Conservation (phyloP, 2,888 invertebrate genomes). For the Drosophila fulvimacula region DNA sequence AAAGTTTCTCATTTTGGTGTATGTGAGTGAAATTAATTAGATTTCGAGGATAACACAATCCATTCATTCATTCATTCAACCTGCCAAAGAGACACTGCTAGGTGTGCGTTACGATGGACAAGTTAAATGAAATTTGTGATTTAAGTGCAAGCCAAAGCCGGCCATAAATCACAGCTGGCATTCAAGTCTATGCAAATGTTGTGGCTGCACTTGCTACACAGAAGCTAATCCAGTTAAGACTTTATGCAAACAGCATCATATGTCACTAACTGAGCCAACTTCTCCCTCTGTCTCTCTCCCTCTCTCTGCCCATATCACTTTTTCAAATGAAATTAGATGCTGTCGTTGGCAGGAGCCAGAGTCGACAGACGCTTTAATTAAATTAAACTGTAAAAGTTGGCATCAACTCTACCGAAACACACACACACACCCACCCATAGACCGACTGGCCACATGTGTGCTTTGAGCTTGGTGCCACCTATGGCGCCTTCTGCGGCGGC, state of each 20-base stretch:
- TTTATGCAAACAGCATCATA: constrained; percentile 64
- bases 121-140: constrained; percentile 25
- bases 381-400: constrained; percentile 73
- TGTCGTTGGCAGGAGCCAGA: constrained; percentile 36
- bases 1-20: constrained; percentile 39
- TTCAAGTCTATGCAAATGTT: constrained; percentile 61
- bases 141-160: constrained; percentile 22
- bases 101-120: neutral
- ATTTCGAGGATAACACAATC: constrained; percentile 19
- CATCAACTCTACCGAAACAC: constrained; percentile 51
- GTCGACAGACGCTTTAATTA: constrained; percentile 67
- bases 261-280: constrained; percentile 45
- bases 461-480: constrained; percentile 35
- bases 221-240: constrained; percentile 56
- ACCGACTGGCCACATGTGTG: constrained; percentile 49
- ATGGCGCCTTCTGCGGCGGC: constrained; percentile 5
- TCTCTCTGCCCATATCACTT: constrained; percentile 21
- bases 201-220: constrained; percentile 42
- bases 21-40: constrained; percentile 47
- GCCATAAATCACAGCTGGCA: constrained; percentile 45
- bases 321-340: constrained; percentile 71
- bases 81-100: neutral
- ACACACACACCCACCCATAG: neutral
- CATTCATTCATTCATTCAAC: constrained; percentile 30
- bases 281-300: constrained; percentile 9